Percentiles rank a stretch among this genome's conserved stretches.
Evolutionary conservation across 1,140 invertebrate genomes (phyloP).

Genomic region (Trichonephila clavata): DNA sequence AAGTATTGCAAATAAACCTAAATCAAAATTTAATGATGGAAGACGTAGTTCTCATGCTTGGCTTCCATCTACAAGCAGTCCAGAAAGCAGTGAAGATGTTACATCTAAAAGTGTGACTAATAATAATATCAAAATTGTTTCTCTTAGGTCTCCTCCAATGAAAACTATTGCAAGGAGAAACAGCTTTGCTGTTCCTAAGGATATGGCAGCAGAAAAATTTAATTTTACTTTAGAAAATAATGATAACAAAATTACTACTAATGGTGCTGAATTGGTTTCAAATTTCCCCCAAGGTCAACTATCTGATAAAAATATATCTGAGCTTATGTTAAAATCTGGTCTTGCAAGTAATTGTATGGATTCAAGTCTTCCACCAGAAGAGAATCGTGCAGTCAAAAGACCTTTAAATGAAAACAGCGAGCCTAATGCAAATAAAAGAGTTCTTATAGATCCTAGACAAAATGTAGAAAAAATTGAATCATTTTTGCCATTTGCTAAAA

Average conservation of each 20-base stretch:
- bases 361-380: constrained; percentile 51
- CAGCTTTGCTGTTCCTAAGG: constrained; percentile 54
- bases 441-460: constrained; percentile 39
- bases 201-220: background rate
- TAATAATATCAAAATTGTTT: constrained; percentile 52
- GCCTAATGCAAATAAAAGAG: background rate
- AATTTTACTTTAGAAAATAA: background rate
- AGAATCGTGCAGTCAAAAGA: constrained; percentile 61
- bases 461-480: constrained; percentile 4
- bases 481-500: constrained; percentile 15
- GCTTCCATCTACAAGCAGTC: constrained; percentile 47
- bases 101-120: constrained; percentile 34
- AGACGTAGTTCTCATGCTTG: constrained; percentile 68
- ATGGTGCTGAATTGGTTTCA: constrained; percentile 6
- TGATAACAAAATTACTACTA: background rate
- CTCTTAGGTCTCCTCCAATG: constrained; percentile 11
- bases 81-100: constrained; percentile 48
- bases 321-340: constrained; percentile 45
- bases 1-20: constrained; percentile 28
- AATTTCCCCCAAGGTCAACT: background rate
- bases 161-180: constrained; percentile 48
- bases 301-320: constrained; percentile 26
- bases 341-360: background rate
- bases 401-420: constrained; percentile 49
- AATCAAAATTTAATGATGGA: constrained; percentile 59